Percentiles rank a stretch among this genome's conserved stretches.
phyloP scores from a whole-genome alignment of 2,888 invertebrate species.

The Hartigia nigra region DNA sequence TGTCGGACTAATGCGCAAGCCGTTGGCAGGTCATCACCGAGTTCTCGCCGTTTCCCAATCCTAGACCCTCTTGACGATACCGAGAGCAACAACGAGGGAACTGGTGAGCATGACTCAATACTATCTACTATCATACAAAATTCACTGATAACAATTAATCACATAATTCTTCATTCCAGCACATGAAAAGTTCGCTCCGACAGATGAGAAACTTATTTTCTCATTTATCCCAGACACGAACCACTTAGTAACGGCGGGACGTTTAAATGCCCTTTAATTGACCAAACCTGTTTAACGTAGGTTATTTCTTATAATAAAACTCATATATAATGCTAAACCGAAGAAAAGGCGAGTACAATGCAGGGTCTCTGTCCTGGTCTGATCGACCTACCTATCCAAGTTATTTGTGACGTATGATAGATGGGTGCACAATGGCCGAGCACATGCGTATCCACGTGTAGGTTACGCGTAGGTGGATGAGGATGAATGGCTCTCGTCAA shows the following conservation, averaged over 20 bases:
- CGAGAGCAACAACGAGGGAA: not conserved
- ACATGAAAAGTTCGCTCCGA: not conserved
- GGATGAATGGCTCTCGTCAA: conserved; percentile 66
- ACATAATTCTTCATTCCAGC: not conserved
- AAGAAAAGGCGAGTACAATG: not conserved
- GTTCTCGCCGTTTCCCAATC: conserved; percentile 12
- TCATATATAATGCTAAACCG: not conserved
- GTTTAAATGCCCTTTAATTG: not conserved
- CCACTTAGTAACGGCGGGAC: not conserved
- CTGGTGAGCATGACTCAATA: not conserved
- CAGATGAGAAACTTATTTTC: not conserved
- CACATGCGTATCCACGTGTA: conserved; percentile 43
- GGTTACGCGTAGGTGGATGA: conserved; percentile 63
- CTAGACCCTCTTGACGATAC: conserved; percentile 37
- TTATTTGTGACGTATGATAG: conserved; percentile 59
- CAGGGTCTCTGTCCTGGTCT: not conserved
- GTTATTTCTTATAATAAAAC: not conserved
- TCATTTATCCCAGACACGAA: not conserved
- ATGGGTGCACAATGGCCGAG: conserved; percentile 57
- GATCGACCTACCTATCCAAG: conserved; percentile 28
- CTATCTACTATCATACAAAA: not conserved
- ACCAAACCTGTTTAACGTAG: not conserved
- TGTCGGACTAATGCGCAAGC: conserved; percentile 62
- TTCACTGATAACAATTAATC: not conserved
- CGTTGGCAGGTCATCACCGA: conserved; percentile 62